A percentile compares a stretch with the other conserved stretches of the same genome.
These are phyloP conservation scores for Eupeodes latifasciatus DNA, from an alignment of 2,888 invertebrate genomes.

Conservation along the genomic window DNA sequence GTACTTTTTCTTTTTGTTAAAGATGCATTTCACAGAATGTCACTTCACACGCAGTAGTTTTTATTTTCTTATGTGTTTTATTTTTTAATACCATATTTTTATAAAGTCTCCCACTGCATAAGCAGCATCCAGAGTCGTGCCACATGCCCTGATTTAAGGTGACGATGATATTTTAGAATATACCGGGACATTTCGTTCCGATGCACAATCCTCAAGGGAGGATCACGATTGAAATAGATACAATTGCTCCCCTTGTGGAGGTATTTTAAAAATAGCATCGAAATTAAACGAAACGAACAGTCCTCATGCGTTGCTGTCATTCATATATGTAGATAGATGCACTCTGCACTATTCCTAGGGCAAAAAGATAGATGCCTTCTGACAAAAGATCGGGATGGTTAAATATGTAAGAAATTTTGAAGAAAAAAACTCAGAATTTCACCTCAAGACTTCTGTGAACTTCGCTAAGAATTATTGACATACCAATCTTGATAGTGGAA, in stretches of 20 bases:
- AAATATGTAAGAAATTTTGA: no score
- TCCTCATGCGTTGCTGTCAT: slow-evolving; percentile 67
- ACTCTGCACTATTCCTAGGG: no score
- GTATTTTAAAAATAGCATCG: slow-evolving; percentile 62
- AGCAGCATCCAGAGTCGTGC: not conserved
- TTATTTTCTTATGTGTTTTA: not conserved
- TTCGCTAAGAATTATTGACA: no score
- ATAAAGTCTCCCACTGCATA: slow-evolving; percentile 34
- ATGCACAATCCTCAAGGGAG: slow-evolving; percentile 58
- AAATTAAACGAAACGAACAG: not conserved
- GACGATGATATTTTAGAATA: slow-evolving; percentile 62
- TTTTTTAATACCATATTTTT: not conserved
- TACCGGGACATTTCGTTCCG: slow-evolving; percentile 4
- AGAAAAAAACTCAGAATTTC: no score
- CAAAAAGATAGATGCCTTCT: no score
- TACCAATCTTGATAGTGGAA: no score
- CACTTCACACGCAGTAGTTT: slow-evolving; percentile 41
- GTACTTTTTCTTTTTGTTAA: not conserved
- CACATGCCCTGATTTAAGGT: slow-evolving; percentile 69
- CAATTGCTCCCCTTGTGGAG: slow-evolving; percentile 70
- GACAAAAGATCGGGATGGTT: no score
- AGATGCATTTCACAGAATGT: slow-evolving; percentile 48
- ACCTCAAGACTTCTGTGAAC: no score
- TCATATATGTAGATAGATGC: not conserved
- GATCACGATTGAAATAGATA: slow-evolving; percentile 65